Evolutionary conservation across 2,113 vertebrate genomes (phyloP), one percentile per base, ranked within the genome.

Genomic region (Petaurus breviceps): DNA sequence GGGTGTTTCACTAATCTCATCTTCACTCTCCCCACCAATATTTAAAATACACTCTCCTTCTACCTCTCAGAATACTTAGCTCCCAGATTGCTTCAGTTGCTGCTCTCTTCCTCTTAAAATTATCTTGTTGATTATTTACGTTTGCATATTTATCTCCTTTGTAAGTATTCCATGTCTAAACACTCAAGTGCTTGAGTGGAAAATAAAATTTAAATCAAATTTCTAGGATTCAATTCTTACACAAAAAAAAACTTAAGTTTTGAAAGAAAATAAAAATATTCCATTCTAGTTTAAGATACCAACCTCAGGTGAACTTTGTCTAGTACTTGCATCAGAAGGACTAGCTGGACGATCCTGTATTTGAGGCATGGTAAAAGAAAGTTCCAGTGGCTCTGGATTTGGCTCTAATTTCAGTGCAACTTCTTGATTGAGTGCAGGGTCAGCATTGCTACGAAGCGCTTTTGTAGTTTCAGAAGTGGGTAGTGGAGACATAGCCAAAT

Each of bases 401-500:
- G 99, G 97, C 96, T 99, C 99, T 98, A 99, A 98, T 98, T 99
- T 99, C 96, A 97, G 97, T 89, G 98, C 98, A 96, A 99, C 99
- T 96, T 99, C 98, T 98, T 98, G 98, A 96, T 99, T 98, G 93
- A 99, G 98, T 84, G 99, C 99, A 92, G 99, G 98, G 96, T 99
- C 99, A 92, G 98, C 98, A 98, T 97, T 99, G 98, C 98, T 99
- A 98, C 99, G 98, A 94, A 99, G 98, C 93, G 99, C 98, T 97
- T 99, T 99, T 96, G 98, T 98, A 51, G 99, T 98, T 98, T 99
- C 99, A 49, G 99, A 99, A 90, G 99, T 98, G 94, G 99, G 99
- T 91, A 99, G 98, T 93, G 99, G 99, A 95, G 99, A 99, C 97
- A 99, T 98, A 94, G 99, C 99, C 98, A 99, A 98, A 98, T 98